phyloP scores from a whole-genome alignment of 2,113 vertebrate genomes.

The Bagarius yarrelli region DNA sequence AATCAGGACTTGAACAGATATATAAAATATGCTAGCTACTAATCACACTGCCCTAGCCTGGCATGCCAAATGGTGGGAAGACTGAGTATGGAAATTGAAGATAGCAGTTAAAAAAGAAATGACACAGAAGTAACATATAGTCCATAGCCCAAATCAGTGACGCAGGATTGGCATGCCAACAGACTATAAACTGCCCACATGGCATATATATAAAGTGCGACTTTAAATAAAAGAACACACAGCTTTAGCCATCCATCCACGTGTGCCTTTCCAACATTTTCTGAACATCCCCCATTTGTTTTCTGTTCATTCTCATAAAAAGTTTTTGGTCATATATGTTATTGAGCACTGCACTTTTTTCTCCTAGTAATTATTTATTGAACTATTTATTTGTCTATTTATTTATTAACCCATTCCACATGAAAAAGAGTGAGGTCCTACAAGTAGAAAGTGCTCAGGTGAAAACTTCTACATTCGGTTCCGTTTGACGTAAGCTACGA shows the following conservation, averaged over 20 bases:
- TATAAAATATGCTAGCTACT: slow-evolving; percentile 4
- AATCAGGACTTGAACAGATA: neutral
- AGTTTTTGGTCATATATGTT: slow-evolving; percentile 1
- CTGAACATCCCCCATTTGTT: slow-evolving; percentile 24
- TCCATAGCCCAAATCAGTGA: neutral
- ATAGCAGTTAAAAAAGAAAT: neutral
- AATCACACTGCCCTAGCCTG: slow-evolving; percentile 21
- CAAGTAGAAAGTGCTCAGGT: slow-evolving; percentile 24
- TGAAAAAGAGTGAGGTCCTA: slow-evolving; percentile 16
- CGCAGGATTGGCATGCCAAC: neutral
- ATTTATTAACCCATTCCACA: slow-evolving; percentile 22
- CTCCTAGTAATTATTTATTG: slow-evolving; percentile 45
- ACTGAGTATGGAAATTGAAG: neutral
- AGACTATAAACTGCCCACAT: neutral
- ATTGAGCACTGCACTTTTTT: slow-evolving; percentile 60
- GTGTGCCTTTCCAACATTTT: slow-evolving; percentile 71
- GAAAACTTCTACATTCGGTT: slow-evolving; percentile 18
- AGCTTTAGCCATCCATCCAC: slow-evolving; percentile 76
- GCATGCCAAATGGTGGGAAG: slow-evolving; percentile 11
- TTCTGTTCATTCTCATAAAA: slow-evolving; percentile 11
- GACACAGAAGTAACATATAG: neutral
- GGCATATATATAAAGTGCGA: slow-evolving; percentile 1
- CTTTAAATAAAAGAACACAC: slow-evolving; percentile 43
- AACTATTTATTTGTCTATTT: slow-evolving; percentile 48
- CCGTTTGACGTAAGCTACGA: slow-evolving; percentile 2